Percentiles rank a stretch among this genome's conserved stretches.
phyloP scores from a whole-genome alignment of 2,888 invertebrate species.

The Orthosia cruda region DNA sequence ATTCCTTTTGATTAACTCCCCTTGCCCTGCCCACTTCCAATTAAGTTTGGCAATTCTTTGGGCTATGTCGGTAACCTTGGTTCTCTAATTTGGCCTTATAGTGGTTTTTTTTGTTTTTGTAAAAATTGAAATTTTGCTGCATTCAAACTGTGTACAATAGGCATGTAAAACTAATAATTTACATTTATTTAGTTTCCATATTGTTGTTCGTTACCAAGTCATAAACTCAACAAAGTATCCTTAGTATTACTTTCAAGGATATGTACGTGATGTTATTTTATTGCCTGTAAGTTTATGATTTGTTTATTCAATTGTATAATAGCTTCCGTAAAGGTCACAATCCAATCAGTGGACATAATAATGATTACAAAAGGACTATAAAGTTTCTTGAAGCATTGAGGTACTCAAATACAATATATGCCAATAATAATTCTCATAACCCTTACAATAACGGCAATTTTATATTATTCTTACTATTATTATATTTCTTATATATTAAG shows the following conservation, averaged over 20 bases:
- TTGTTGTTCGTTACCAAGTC: constrained; percentile 1
- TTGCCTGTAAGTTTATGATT: background rate
- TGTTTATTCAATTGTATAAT: constrained; percentile 5
- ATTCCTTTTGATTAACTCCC: too few relatives aligned
- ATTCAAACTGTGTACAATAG: background rate
- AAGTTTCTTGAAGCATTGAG: background rate
- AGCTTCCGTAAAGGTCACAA: constrained; percentile 25
- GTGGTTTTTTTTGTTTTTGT: background rate
- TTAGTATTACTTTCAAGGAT: constrained; percentile 27
- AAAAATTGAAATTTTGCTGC: background rate
- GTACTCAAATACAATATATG: background rate
- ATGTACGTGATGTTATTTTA: constrained; percentile 28
- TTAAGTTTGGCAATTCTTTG: too few relatives aligned
- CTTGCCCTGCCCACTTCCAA: too few relatives aligned
- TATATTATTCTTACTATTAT: background rate
- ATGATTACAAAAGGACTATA: background rate
- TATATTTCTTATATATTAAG: too few relatives aligned
- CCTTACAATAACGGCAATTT: background rate
- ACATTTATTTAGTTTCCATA: background rate
- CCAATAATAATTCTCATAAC: background rate
- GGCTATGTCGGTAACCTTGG: too few relatives aligned
- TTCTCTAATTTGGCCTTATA: too few relatives aligned
- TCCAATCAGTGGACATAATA: background rate
- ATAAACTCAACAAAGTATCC: constrained; percentile 27
- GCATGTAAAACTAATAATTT: background rate